Conservation (phyloP, 2,888 invertebrate genomes). For the Platycheirus albimanus region DNA sequence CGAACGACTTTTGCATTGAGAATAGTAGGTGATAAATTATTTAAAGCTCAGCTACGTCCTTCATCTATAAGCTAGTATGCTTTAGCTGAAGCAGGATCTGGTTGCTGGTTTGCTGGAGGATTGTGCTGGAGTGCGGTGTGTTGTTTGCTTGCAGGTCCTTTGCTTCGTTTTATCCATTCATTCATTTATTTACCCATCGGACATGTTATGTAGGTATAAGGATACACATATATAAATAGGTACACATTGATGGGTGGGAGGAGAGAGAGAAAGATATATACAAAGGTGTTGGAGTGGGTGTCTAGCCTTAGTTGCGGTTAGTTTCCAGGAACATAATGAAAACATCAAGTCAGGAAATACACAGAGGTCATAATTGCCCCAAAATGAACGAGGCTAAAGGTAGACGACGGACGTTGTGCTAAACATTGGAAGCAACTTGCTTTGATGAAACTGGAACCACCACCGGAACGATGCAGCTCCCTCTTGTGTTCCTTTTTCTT, state of each 20-base stretch:
- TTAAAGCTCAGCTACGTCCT: slow-evolving; percentile 58
- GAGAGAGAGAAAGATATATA: too few relatives aligned
- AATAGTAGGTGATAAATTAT: slow-evolving; percentile 64
- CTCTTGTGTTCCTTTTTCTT: too few relatives aligned
- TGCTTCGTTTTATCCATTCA: slow-evolving; percentile 57
- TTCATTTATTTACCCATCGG: slow-evolving; percentile 66
- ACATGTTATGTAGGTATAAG: slow-evolving; percentile 44
- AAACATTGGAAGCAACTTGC: slow-evolving; percentile 7
- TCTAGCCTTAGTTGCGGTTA: slow-evolving; percentile 56
- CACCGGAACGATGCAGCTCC: too few relatives aligned
- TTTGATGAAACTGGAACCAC: background rate
- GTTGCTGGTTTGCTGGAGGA: too few relatives aligned
- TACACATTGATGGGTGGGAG: too few relatives aligned
- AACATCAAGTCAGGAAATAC: slow-evolving; percentile 67
- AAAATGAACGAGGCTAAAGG: background rate
- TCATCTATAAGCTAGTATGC: background rate
- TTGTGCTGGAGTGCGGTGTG: slow-evolving; percentile 18
- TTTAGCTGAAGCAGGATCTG: too few relatives aligned
- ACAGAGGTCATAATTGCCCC: slow-evolving; percentile 56
- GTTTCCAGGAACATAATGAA: slow-evolving; percentile 63
- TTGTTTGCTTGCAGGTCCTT: slow-evolving; percentile 50
- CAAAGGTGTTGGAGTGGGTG: background rate
- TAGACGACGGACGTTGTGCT: too few relatives aligned
- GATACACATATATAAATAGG: too few relatives aligned
- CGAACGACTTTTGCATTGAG: slow-evolving; percentile 18